phyloP scores from a whole-genome alignment of 2,797 vertebrate species.

The Pseudochaenichthys georgianus region DNA sequence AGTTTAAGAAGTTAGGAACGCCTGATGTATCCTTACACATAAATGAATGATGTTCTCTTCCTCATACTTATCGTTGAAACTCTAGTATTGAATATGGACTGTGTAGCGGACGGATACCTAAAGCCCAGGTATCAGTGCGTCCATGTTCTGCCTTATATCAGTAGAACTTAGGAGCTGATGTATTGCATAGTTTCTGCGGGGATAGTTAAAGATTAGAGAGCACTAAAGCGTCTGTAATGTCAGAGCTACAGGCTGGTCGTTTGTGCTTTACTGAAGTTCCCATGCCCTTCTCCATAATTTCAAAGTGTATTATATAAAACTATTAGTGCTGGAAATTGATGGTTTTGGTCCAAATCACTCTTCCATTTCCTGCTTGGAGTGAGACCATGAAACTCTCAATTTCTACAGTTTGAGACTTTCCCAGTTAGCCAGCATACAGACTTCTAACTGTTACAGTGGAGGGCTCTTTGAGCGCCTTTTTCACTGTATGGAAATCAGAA shows the following conservation, averaged over 20 bases:
- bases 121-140: too few species aligned
- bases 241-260: constrained; percentile 26
- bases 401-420: constrained; percentile 57
- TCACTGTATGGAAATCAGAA: constrained; percentile 67
- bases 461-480: constrained; percentile 68
- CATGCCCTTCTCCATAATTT: constrained; percentile 12
- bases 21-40: too few species aligned
- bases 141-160: background rate
- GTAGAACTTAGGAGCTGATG: background rate
- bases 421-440: constrained; percentile 37
- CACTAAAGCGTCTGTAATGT: constrained; percentile 22
- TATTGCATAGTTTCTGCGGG: background rate
- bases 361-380: constrained; percentile 42
- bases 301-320: constrained; percentile 46
- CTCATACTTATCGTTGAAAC: too few species aligned
- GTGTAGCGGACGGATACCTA: too few species aligned
- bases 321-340: constrained; percentile 25
- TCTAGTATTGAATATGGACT: too few species aligned
- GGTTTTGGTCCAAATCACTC: constrained; percentile 6
- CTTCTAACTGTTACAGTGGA: constrained; percentile 69
- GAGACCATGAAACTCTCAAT: constrained; percentile 56
- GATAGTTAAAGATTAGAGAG: constrained; percentile 29
- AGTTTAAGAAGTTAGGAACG: too few species aligned
- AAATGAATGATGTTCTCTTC: too few species aligned
- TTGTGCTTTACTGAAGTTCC: constrained; percentile 27